Evolutionary conservation across 2,797 vertebrate genomes (phyloP), one percentile per base, ranked within the genome.

Genomic region (Xerus rutilus): DNA sequence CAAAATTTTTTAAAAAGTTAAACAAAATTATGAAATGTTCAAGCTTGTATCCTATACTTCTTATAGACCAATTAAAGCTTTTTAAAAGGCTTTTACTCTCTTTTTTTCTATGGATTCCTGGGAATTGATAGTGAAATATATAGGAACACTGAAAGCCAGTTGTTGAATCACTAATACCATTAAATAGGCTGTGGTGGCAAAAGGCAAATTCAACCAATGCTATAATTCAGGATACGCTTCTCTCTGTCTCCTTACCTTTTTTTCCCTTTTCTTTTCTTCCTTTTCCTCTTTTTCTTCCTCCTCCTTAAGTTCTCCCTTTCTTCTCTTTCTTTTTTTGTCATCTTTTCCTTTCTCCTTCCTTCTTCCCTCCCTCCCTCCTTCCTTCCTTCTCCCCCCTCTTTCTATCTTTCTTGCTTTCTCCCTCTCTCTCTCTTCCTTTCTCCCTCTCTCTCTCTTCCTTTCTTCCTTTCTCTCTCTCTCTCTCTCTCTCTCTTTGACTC

Each of bases 21-120:
- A 62, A 93, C 15, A 45, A 84, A 84, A 86, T 91, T 89, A 49
- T 81, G 59, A 91, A 77, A 88, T 64, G n/a, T 67, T 81, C 1
- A 79, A 86, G 9, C 23, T 72, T 74, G 7, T 59, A 70, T 32
- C 5, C 10, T 52, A 64, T 35, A 21, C 7, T 62, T 84, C n/a
- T 67, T 67, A 59, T n/a, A 45, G 49, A 84, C 11, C 8, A 30
- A 79, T 65, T 72, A 83, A 70, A 62, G 43, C 39, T 39, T 39
- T 39, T 39, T 39, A 39, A 17, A 62, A 69, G n/a, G 18, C 3
- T 32, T 3, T 49, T 65, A 87, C 49, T 5, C 43, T 35, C 32
- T 65, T 73, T 73, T 64, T 70, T 65, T 43, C 59, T 62, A 10
- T 8, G 43, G 21, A 28, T 62, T 62, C 39, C 73, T 84, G 7